Percentiles rank a stretch among this genome's conserved stretches.
phyloP scores from a whole-genome alignment of 2,888 invertebrate genomes.

The Cephonodes hylas region DNA sequence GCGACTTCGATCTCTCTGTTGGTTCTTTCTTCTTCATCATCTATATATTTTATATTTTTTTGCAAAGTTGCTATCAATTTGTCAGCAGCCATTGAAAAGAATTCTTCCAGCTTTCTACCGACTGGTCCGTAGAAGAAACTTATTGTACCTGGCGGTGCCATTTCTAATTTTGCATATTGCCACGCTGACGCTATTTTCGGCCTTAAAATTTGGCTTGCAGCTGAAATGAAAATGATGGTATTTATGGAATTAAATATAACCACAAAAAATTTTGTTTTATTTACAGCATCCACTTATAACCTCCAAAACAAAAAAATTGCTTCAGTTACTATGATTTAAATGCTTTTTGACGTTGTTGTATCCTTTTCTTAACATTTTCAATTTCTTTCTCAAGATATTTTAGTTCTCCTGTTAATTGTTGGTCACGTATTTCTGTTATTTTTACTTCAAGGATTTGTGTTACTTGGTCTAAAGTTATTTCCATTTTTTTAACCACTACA shows the following conservation, averaged over 20 bases:
- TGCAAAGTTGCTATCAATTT: slow-evolving; percentile 38
- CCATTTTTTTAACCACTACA: slow-evolving; percentile 44
- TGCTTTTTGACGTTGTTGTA: slow-evolving; percentile 17
- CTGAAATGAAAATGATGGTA: slow-evolving; percentile 45
- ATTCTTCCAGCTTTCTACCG: slow-evolving; percentile 49
- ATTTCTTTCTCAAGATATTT: slow-evolving; percentile 57
- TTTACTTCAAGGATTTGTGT: slow-evolving; percentile 35
- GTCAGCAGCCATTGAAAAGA: slow-evolving; percentile 33
- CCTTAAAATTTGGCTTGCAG: slow-evolving; percentile 38
- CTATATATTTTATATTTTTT: slow-evolving; percentile 43
- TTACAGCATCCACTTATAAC: not conserved
- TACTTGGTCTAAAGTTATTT: slow-evolving; percentile 35
- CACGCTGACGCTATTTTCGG: slow-evolving; percentile 45
- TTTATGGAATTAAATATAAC: not conserved
- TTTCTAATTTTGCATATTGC: slow-evolving; percentile 68
- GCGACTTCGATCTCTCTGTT: slow-evolving; percentile 42
- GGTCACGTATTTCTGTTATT: slow-evolving; percentile 43
- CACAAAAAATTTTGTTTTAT: not conserved
- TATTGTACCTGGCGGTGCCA: slow-evolving; percentile 57
- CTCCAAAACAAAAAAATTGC: not conserved
- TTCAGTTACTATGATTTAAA: not conserved
- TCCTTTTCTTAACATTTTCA: slow-evolving; percentile 45
- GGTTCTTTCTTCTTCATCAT: slow-evolving; percentile 38
- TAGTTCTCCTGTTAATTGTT: slow-evolving; percentile 48
- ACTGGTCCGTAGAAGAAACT: slow-evolving; percentile 46